A percentile compares a stretch with the other conserved stretches of the same genome.
phyloP scores from a whole-genome alignment of 1,140 invertebrate species.

The Zaprionus inermis region DNA sequence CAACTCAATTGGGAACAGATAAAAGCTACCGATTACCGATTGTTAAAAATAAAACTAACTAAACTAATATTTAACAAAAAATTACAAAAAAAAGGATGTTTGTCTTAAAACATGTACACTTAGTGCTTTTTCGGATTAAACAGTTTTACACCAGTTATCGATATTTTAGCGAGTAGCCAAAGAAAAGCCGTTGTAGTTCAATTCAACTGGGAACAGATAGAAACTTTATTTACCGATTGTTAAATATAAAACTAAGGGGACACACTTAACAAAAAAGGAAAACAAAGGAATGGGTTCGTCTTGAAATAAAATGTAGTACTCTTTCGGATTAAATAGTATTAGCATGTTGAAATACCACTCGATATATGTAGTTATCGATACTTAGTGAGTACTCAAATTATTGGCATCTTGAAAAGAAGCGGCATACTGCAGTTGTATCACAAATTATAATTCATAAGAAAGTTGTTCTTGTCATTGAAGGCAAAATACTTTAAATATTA shows the following conservation, averaged over 20 bases:
- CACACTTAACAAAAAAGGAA: too few species aligned
- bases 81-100: too few species aligned
- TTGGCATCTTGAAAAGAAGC: slow-evolving; percentile 3
- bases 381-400: neutral
- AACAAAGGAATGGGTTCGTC: too few species aligned
- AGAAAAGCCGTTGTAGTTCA: too few species aligned
- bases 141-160: too few species aligned
- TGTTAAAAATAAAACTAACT: neutral
- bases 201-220: too few species aligned
- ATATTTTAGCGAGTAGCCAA: neutral
- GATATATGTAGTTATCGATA: neutral
- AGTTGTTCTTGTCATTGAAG: neutral
- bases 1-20: neutral
- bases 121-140: too few species aligned
- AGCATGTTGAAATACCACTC: neutral
- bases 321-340: neutral
- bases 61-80: neutral
- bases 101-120: neutral
- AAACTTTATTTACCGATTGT: too few species aligned
- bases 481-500: neutral
- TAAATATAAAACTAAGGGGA: too few species aligned
- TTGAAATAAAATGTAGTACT: neutral
- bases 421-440: neutral
- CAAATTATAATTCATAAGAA: neutral
- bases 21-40: too few species aligned